Evolutionary conservation across 1,140 invertebrate genomes (phyloP).

Genomic region (Tribolium castaneum): DNA sequence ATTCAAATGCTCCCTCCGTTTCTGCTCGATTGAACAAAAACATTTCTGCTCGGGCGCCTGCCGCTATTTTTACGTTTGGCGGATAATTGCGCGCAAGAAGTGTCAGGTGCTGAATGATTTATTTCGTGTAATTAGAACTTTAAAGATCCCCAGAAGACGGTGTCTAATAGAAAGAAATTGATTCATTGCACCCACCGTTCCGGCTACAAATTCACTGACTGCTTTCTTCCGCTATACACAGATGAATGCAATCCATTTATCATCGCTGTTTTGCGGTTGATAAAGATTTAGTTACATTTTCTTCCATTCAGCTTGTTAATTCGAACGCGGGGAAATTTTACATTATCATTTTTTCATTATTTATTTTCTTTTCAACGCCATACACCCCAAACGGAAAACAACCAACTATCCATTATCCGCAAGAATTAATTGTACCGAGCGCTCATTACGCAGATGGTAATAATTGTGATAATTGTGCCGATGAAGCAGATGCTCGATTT

Average conservation of each 20-base stretch:
- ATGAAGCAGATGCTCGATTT: constrained; percentile 8
- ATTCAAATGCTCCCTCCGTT: constrained; percentile 53
- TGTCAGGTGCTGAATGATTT: constrained; percentile 38
- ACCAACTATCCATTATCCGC: not conserved
- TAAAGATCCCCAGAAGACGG: constrained; percentile 37
- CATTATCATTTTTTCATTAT: constrained; percentile 57
- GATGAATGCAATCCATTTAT: constrained; percentile 56
- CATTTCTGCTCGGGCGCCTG: not conserved
- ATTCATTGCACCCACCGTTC: constrained; percentile 51
- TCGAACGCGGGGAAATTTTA: constrained; percentile 53
- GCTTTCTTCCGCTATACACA: constrained; percentile 48
- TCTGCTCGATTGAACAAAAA: constrained; percentile 21
- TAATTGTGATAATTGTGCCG: constrained; percentile 23
- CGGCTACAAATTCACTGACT: constrained; percentile 51
- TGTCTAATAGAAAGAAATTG: constrained; percentile 54
- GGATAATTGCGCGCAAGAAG: constrained; percentile 22
- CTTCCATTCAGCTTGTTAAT: constrained; percentile 49
- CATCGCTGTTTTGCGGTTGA: constrained; percentile 55
- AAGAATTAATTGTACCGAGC: constrained; percentile 4
- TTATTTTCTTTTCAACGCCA: constrained; percentile 48
- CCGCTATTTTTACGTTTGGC: constrained; percentile 5
- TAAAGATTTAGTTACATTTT: constrained; percentile 56
- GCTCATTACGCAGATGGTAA: constrained; percentile 22
- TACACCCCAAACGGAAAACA: not conserved
- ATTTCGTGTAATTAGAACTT: constrained; percentile 37